Conservation (phyloP, 2,797 vertebrate species). For the Lophius americanus region DNA sequence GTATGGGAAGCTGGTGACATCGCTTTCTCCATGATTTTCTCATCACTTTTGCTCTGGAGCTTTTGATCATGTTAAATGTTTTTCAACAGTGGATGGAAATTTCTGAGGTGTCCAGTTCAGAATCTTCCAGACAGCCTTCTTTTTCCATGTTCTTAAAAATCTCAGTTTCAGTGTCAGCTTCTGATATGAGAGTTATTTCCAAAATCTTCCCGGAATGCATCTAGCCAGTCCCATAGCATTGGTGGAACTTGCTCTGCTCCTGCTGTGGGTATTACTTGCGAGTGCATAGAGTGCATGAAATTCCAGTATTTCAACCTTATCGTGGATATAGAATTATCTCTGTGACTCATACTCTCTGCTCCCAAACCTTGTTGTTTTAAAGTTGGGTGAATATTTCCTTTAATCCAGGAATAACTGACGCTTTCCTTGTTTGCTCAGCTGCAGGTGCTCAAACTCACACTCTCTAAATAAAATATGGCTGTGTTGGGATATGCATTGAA, state of each 20-base stretch:
- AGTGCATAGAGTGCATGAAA: not conserved
- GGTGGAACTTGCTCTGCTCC: not conserved
- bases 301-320: not conserved
- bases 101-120: not conserved
- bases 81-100: not conserved
- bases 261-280: not conserved
- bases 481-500: conserved; percentile 1
- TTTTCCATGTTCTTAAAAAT: not conserved
- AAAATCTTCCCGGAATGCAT: conserved; percentile 5
- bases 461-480: not conserved
- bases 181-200: not conserved
- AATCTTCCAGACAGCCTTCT: not conserved
- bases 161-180: not conserved
- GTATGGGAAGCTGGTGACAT: no score
- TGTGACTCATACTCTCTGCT: not conserved
- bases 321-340: not conserved
- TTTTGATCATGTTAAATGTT: not conserved
- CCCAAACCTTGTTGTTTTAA: not conserved
- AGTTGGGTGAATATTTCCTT: not conserved
- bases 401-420: conserved; percentile 3
- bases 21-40: no score
- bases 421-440: conserved; percentile 34
- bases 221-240: not conserved
- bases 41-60: not conserved
- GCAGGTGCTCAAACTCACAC: conserved; percentile 2